Evolutionary conservation across 2,113 vertebrate species (phyloP).

Genomic region (Cercopithecus mona): DNA sequence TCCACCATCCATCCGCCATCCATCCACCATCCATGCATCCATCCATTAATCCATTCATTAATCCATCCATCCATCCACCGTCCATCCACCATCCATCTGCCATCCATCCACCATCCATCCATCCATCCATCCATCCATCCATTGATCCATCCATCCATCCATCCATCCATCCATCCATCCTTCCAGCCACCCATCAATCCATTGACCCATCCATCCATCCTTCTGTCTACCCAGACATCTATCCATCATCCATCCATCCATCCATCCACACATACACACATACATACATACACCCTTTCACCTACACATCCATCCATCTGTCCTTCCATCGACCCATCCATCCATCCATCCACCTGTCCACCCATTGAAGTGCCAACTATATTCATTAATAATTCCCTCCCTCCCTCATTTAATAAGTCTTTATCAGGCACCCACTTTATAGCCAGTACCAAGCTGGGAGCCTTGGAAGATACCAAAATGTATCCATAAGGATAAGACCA

Average conservation of each 20-base stretch:
- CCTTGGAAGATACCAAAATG: neutral
- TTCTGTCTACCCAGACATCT: neutral
- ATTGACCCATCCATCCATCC: too few relatives aligned
- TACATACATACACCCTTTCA: too few relatives aligned
- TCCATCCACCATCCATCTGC: too few relatives aligned
- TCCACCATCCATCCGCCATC: fast-evolving
- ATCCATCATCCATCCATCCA: too few relatives aligned
- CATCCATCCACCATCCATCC: too few relatives aligned
- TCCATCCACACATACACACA: neutral
- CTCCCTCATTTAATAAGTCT: neutral
- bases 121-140: too few relatives aligned
- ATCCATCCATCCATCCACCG: too few relatives aligned
- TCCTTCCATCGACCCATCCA: too few relatives aligned
- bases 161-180: too few relatives aligned
- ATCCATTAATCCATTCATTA: fast-evolving
- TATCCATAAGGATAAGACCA: neutral
- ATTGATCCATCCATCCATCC: too few relatives aligned
- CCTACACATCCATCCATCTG: neutral
- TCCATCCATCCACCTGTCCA: neutral
- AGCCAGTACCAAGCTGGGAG: neutral
- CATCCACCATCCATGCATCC: too few relatives aligned
- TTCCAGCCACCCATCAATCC: too few relatives aligned
- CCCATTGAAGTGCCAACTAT: neutral
- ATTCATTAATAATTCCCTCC: neutral
- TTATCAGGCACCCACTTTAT: neutral